Evolutionary conservation across 2,113 vertebrate genomes (phyloP).

Genomic region (Zapornia atra): DNA sequence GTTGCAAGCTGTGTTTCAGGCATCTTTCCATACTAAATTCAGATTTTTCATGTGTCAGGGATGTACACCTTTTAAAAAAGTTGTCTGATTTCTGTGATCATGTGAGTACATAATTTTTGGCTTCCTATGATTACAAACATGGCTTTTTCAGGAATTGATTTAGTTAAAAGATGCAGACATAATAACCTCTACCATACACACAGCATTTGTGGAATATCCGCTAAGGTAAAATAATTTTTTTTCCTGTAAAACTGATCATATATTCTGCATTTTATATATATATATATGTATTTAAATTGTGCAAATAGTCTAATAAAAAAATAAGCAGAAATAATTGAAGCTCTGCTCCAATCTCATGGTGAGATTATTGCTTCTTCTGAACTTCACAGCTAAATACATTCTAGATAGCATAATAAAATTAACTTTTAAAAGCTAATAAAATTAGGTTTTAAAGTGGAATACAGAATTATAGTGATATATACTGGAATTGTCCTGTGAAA

Average conservation of each 20-base stretch:
- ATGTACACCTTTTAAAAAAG: neutral
- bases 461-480: neutral
- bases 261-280: neutral
- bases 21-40: neutral
- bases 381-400: neutral
- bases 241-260: neutral
- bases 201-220: neutral
- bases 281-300: neutral
- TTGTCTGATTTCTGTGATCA: neutral
- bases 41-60: neutral
- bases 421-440: neutral
- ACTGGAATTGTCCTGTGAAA: neutral
- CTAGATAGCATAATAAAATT: neutral
- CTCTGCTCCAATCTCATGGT: neutral
- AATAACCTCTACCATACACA: neutral
- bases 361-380: neutral
- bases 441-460: neutral
- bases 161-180: neutral
- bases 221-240: neutral
- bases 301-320: neutral
- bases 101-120: neutral
- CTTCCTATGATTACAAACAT: neutral
- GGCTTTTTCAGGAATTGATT: neutral
- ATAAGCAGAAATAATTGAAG: neutral
- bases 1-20: neutral